Evolutionary conservation across 1,140 invertebrate species (phyloP).

Genomic region (Pristionchus pacificus): DNA sequence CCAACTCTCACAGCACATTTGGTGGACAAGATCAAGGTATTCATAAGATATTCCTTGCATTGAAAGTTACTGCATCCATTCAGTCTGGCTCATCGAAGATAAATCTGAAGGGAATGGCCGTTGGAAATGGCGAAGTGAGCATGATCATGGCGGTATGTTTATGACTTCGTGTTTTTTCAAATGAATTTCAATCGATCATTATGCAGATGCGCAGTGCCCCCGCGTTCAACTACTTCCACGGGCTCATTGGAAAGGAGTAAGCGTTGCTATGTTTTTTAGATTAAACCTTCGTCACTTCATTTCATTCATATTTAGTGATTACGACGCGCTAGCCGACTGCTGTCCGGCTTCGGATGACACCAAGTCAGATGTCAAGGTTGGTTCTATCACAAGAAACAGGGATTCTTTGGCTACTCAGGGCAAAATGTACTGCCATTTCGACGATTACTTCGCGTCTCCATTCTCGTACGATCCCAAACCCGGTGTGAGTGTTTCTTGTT

Average conservation of each 20-base stretch:
- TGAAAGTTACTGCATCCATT: no score
- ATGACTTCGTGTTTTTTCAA: no score
- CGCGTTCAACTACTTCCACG: conserved; percentile 42
- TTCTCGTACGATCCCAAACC: background rate
- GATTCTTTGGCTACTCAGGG: no score
- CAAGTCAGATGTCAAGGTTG: no score
- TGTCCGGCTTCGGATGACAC: background rate
- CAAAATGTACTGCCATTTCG: background rate
- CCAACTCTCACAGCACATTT: conserved; percentile 59
- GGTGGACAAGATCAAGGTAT: conserved; percentile 42
- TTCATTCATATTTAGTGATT: background rate
- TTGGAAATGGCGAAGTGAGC: conserved; percentile 47
- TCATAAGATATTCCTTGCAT: no score
- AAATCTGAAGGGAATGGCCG: conserved; percentile 46
- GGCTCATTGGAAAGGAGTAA: conserved; percentile 41
- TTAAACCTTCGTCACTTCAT: no score
- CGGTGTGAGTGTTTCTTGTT: no score
- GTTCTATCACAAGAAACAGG: no score
- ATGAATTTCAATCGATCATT: no score
- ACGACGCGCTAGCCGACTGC: background rate
- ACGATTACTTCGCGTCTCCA: background rate
- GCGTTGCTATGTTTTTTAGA: conserved; percentile 21
- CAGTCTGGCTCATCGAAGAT: conserved; percentile 31
- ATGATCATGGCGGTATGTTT: no score
- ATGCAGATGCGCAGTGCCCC: conserved; percentile 24